These are phyloP conservation scores for Ernsta delagoae DNA, from an alignment of 2,888 invertebrate species.

Conservation along the genomic window DNA sequence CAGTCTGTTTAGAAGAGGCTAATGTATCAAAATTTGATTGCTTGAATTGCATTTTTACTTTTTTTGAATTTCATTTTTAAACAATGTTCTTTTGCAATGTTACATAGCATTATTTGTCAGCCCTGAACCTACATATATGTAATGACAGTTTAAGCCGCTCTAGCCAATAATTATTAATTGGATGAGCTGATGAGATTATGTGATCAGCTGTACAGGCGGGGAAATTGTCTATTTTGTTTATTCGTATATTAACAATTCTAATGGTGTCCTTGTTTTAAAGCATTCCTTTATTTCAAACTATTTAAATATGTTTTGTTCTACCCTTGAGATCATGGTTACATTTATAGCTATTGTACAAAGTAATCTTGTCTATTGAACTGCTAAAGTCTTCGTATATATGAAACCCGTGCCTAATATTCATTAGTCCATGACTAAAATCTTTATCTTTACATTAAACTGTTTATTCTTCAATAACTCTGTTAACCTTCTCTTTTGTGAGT, in stretches of 20 bases:
- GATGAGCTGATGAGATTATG: slow-evolving; percentile 21
- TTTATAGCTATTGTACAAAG: not conserved
- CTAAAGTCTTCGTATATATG: not conserved
- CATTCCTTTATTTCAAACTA: not conserved
- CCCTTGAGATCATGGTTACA: not conserved
- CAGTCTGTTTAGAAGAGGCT: slow-evolving; percentile 28
- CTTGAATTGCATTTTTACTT: not conserved
- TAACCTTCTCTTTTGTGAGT: slow-evolving; percentile 9
- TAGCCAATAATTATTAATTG: slow-evolving; percentile 29
- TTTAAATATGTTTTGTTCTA: not conserved
- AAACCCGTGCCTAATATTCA: slow-evolving; percentile 6
- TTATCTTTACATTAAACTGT: not conserved
- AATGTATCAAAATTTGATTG: slow-evolving; percentile 40
- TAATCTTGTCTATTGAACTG: not conserved
- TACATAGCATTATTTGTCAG: not conserved
- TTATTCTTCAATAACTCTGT: not conserved
- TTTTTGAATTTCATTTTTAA: not conserved
- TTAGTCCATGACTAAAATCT: not conserved
- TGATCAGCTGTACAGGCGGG: slow-evolving; percentile 1
- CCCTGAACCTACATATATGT: slow-evolving; percentile 16
- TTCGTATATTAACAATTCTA: not conserved
- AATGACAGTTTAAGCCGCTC: slow-evolving; percentile 27
- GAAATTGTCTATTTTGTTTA: not conserved
- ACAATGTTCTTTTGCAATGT: not conserved
- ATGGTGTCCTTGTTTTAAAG: not conserved